These are phyloP conservation scores for Lagenorhynchus albirostris DNA, from an alignment of 2,113 vertebrate genomes.

Conservation along the genomic window DNA sequence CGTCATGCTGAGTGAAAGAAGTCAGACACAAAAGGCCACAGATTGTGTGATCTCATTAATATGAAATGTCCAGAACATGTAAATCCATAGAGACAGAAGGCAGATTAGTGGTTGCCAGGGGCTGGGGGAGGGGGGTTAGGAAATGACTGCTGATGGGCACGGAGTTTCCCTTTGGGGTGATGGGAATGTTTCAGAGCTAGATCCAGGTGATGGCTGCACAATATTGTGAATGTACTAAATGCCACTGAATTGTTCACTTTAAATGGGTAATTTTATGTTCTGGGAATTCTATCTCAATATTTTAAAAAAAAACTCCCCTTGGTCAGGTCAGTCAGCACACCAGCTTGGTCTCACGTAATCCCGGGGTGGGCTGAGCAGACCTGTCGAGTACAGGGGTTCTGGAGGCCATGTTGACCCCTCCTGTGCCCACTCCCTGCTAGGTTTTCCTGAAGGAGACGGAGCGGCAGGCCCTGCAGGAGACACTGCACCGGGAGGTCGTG, in stretches of 20 bases:
- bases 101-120: not conserved
- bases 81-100: not conserved
- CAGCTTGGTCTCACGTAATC: not conserved
- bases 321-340: not conserved
- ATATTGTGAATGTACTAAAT: not conserved
- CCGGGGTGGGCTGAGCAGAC: not conserved
- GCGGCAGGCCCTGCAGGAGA: slow-evolving; percentile 92
- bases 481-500: slow-evolving; percentile 94
- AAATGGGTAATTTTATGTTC: not conserved
- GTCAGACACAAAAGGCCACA: not conserved
- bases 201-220: not conserved
- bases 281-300: not conserved
- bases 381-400: not conserved
- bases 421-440: slow-evolving; percentile 72
- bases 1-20: not conserved
- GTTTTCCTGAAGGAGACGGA: slow-evolving; percentile 96
- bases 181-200: not conserved
- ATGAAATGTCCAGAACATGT: not conserved
- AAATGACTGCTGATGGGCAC: not conserved
- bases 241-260: not conserved
- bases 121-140: not conserved
- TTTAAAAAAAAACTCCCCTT: not conserved
- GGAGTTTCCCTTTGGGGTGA: not conserved
- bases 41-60: not conserved
- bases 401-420: not conserved